Percentiles rank a stretch among this genome's conserved stretches.
Conservation (phyloP, 2,888 invertebrate species). For the Tiliacea citrago region DNA sequence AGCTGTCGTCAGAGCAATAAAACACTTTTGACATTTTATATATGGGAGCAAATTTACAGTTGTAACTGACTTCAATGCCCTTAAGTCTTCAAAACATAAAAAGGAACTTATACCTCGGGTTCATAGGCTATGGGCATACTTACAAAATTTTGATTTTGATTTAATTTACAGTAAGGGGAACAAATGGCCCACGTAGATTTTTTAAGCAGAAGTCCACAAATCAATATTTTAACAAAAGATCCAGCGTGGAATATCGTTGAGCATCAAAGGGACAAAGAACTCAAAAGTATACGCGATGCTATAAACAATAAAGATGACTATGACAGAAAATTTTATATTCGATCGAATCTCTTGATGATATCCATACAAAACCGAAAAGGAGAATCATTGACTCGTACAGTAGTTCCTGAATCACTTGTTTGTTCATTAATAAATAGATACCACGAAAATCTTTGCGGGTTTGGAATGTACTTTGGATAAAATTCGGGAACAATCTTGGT, state of each 20-base stretch:
- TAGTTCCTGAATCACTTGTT: conserved; percentile 3
- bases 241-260: not conserved
- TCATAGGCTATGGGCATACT: no score
- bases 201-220: not conserved
- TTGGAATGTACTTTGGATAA: no score
- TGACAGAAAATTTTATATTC: not conserved
- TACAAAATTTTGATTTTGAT: no score
- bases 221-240: not conserved
- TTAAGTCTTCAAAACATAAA: no score
- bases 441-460: not conserved
- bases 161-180: not conserved
- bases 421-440: conserved; percentile 6
- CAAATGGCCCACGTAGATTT: not conserved
- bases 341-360: conserved; percentile 6
- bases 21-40: no score
- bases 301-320: not conserved
- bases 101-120: no score
- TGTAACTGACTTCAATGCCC: no score
- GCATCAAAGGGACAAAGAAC: not conserved
- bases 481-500: no score
- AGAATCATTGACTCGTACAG: conserved; percentile 1
- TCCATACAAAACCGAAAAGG: conserved; percentile 1
- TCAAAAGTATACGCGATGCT: conserved; percentile 8
- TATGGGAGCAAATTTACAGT: no score
- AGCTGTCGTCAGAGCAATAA: no score